A percentile compares a stretch with the other conserved stretches of the same genome.
Evolutionary conservation across 2,888 invertebrate genomes (phyloP).

Genomic region (Heliconius cydno): DNA sequence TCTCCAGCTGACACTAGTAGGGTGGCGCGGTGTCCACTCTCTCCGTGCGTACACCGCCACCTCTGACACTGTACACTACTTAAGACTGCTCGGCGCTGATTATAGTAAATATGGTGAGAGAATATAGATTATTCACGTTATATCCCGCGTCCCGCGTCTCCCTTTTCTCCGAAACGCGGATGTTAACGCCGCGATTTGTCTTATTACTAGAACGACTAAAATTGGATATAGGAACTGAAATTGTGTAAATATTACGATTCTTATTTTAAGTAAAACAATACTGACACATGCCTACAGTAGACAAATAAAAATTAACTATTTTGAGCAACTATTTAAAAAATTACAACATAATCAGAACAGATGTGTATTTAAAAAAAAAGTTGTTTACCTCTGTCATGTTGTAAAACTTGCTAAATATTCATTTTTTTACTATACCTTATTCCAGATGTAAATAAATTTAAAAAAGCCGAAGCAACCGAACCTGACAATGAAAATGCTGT

Average conservation of each 20-base stretch:
- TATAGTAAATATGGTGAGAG: conserved; percentile 90
- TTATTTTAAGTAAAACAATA: neutral
- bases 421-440: neutral
- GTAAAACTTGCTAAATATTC: neutral
- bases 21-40: conserved; percentile 95
- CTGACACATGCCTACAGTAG: neutral
- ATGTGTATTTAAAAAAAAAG: neutral
- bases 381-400: neutral
- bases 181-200: no score
- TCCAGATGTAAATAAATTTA: conserved; percentile 88
- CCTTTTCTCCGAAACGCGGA: no score
- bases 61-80: conserved; percentile 93
- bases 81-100: conserved; percentile 93
- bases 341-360: neutral
- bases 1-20: conserved; percentile 88
- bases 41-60: conserved; percentile 94
- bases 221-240: no score
- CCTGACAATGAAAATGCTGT: conserved; percentile 53
- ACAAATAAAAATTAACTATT: neutral
- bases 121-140: neutral
- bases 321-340: neutral
- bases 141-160: no score
- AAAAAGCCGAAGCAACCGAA: conserved; percentile 78
- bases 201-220: no score
- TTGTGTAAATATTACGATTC: no score